Evolutionary conservation across 2,797 vertebrate genomes (phyloP), one percentile per base, ranked within the genome.

Genomic region (Oryzias sinensis): DNA sequence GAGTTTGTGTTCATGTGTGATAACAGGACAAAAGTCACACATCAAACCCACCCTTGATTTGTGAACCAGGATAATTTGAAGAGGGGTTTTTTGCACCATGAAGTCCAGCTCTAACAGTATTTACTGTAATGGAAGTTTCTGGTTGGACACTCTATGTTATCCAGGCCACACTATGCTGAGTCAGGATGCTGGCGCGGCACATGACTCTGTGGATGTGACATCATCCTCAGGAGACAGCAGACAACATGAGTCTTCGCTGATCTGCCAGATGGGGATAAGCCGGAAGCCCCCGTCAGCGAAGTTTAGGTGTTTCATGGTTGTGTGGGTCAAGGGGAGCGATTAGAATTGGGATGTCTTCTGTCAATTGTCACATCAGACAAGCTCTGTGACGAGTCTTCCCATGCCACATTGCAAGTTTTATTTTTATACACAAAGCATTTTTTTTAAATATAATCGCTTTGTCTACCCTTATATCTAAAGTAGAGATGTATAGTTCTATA

Each of bases 121-220:
- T 59, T 4, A 18, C 18, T 18, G 18, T 18, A 2, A 11, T 4
- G 65, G 62, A 71, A 54, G 60, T 63, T 79, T 71, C 59, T 80
- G 55, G 60, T 44, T 42, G 64, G 46, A 70, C 22, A 43, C 49
- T 68, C 50, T 53, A 40, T 22, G 49, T 59, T 68, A 25, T 68
- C 29, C 17, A 17, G 53, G 20, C 62, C 68, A 58, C 41, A 17
- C 48, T 59, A 56, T 46, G 50, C 37, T 56, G 48, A 79, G 54
- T 84, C 72, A 79, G 59, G 68, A 77, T 67, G 58, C 72, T 89
- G 43, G 61, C 69, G 72, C 62, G 83, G 65, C 77, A 79, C 77
- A 85, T 88, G 89, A 77, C 74, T 79, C 56, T 80, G 67, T 80
- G 76, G 77, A 85, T 76, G 72, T 91, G 90, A 91, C 83, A 83